These are phyloP conservation scores for Harpagoxenus sublaevis DNA, from an alignment of 2,888 invertebrate species.

Conservation along the genomic window DNA sequence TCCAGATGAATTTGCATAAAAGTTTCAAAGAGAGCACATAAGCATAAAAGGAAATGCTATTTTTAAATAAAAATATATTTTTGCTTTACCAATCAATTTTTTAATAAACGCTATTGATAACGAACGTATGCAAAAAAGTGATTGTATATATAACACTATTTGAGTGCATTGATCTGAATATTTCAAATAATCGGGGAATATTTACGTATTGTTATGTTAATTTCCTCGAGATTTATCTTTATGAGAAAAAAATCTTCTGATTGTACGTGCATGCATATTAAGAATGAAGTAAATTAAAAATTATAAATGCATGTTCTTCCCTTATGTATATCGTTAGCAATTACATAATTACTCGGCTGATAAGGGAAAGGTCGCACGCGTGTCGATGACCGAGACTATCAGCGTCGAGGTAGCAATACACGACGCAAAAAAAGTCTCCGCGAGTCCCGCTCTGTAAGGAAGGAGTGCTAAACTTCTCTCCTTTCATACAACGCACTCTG, in stretches of 20 bases:
- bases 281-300: not conserved
- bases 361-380: not conserved
- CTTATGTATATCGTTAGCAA: not conserved
- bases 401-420: not conserved
- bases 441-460: not conserved
- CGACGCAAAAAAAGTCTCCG: not conserved
- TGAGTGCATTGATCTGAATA: not conserved
- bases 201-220: not conserved
- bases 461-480: not conserved
- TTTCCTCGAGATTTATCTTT: not conserved
- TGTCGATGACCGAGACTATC: not conserved
- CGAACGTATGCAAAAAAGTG: not conserved
- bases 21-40: not conserved
- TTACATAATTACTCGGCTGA: conserved; percentile 7
- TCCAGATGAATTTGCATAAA: not conserved
- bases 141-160: not conserved
- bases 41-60: not conserved
- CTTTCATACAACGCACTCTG: too few species aligned
- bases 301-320: not conserved
- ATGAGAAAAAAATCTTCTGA: not conserved
- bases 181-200: not conserved
- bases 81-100: not conserved
- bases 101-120: not conserved
- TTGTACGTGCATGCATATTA: not conserved
- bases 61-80: not conserved